Conservation (phyloP, 2,113 vertebrate genomes). For the Psophia crepitans region DNA sequence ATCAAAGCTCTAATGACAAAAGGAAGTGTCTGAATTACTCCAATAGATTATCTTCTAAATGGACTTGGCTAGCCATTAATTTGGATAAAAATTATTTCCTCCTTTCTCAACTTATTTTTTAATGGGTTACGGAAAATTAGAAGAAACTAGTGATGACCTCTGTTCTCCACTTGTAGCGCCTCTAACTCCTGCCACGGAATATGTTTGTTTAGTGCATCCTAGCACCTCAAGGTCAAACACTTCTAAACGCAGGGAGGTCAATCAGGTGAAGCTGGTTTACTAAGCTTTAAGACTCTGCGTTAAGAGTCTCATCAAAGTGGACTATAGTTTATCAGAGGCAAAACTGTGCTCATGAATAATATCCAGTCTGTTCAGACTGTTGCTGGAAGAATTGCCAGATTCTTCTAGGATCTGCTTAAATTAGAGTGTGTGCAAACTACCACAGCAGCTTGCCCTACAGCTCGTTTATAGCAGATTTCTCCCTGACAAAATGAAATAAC, state of each 20-base stretch:
- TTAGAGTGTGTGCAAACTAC: background rate
- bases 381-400: background rate
- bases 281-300: background rate
- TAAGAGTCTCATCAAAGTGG: background rate
- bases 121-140: background rate
- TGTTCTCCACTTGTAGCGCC: background rate
- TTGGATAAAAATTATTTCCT: background rate
- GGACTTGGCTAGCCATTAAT: background rate
- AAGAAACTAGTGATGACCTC: background rate
- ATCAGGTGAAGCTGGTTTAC: background rate
- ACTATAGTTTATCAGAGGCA: background rate
- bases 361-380: background rate
- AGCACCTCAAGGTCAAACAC: background rate
- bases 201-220: background rate
- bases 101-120: background rate
- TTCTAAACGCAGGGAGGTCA: background rate
- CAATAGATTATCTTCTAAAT: constrained; percentile 2
- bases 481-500: background rate
- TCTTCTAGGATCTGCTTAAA: constrained; percentile 11
- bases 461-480: background rate
- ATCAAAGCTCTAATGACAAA: constrained; percentile 34
- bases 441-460: background rate
- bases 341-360: background rate
- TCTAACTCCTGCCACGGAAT: background rate
- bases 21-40: constrained; percentile 12